phyloP scores from a whole-genome alignment of 2,888 invertebrate species.

The Harpagoxenus sublaevis region DNA sequence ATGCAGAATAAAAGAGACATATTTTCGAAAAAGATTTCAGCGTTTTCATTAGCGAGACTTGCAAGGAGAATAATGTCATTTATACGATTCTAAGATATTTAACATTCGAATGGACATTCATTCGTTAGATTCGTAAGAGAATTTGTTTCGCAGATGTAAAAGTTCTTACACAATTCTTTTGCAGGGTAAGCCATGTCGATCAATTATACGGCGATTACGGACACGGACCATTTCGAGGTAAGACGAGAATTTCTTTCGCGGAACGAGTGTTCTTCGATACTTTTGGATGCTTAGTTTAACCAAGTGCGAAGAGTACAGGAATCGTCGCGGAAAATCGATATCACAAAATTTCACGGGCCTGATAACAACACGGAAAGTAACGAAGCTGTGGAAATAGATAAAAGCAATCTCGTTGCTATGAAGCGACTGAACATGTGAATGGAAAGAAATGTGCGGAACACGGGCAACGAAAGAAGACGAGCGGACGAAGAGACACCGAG shows the following conservation, averaged over 20 bases:
- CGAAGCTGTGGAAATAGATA: neutral
- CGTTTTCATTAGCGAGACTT: neutral
- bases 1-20: neutral
- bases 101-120: neutral
- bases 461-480: neutral
- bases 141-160: neutral
- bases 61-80: neutral
- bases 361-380: neutral
- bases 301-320: neutral
- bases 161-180: neutral
- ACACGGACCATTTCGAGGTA: too few relatives aligned
- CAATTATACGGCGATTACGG: neutral
- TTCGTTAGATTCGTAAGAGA: neutral
- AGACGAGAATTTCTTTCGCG: neutral
- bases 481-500: neutral
- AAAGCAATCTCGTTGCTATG: neutral
- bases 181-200: neutral
- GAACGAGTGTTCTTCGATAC: constrained; percentile 1
- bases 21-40: neutral
- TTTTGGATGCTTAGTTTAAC: neutral
- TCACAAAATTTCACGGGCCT: constrained; percentile 10
- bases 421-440: neutral
- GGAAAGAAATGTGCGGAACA: neutral
- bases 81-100: neutral
- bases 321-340: constrained; percentile 33